Percentiles rank a stretch among this genome's conserved stretches.
Conservation (phyloP, 1,140 invertebrate species). For the Heliconius hewitsoni region DNA sequence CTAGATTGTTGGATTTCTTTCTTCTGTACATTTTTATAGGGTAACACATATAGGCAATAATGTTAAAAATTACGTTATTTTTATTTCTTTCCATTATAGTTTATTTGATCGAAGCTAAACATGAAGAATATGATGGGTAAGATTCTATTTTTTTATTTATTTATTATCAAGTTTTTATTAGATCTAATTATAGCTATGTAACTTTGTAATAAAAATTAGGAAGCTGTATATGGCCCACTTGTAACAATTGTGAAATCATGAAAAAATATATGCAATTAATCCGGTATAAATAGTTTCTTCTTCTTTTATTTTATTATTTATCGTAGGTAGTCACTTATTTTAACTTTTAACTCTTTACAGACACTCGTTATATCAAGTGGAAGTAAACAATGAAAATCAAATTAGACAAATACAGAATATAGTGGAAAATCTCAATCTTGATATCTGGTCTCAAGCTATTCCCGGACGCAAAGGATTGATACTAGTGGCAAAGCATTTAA, state of each 20-base stretch:
- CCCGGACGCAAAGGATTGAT: constrained; percentile 28
- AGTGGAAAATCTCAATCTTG: constrained; percentile 21
- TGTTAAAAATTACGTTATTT: constrained; percentile 33
- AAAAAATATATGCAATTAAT: too few relatives aligned
- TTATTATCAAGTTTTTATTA: neutral
- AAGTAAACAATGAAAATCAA: constrained; percentile 11
- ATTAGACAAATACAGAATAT: neutral
- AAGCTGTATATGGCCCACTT: too few relatives aligned
- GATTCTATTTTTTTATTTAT: neutral
- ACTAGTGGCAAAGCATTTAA: constrained; percentile 38
- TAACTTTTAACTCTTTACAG: constrained; percentile 24
- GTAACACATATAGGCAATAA: constrained; percentile 28
- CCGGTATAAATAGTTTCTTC: neutral
- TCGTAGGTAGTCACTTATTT: neutral
- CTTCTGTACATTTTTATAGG: neutral
- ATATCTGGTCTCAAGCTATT: constrained; percentile 29
- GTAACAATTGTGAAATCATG: too few relatives aligned
- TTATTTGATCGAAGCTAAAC: constrained; percentile 30
- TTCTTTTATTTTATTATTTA: neutral
- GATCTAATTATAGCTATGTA: too few relatives aligned
- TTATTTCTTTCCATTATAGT: constrained; percentile 8
- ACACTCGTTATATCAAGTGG: constrained; percentile 35
- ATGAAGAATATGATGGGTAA: constrained; percentile 42
- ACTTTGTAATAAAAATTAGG: too few relatives aligned
- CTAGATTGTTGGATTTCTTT: neutral